Percentiles rank a stretch among this genome's conserved stretches.
Evolutionary conservation across 2,797 vertebrate genomes (phyloP).

Genomic region (Cebuella pygmaea): DNA sequence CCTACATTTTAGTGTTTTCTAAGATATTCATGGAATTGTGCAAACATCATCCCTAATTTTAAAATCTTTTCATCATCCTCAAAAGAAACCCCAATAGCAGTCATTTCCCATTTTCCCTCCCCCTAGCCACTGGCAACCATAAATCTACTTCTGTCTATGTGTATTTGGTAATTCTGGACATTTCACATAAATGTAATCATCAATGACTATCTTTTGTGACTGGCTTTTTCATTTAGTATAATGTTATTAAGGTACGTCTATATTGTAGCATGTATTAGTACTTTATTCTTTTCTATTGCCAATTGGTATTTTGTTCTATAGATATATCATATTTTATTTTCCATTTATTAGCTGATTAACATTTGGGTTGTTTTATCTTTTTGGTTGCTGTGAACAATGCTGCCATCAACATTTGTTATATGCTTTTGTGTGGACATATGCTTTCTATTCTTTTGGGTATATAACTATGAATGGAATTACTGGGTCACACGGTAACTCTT

Average conservation of each 20-base stretch:
- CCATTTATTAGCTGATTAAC: not conserved
- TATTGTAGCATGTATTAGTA: not conserved
- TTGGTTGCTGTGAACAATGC: not conserved
- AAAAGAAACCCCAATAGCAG: not conserved
- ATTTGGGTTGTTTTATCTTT: constrained; percentile 15
- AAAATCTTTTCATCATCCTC: not conserved
- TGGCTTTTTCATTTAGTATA: not conserved
- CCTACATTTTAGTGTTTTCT: not conserved
- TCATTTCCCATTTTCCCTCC: not conserved
- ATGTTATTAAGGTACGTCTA: not conserved
- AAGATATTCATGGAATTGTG: not conserved
- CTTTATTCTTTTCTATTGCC: constrained; percentile 33
- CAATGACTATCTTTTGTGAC: not conserved
- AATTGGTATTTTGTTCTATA: constrained; percentile 5
- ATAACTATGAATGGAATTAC: not conserved
- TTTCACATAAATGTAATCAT: not conserved
- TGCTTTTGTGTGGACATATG: not conserved
- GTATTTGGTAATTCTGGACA: not conserved
- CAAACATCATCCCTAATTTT: constrained; percentile 17
- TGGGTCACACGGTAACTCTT: not conserved
- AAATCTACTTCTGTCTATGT: not conserved
- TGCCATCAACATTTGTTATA: not conserved
- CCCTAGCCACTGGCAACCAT: not conserved
- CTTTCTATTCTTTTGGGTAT: constrained; percentile 30
- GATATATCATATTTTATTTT: constrained; percentile 14